Base-by-base conservation (phyloP, 2,113 vertebrate genomes). In the Tylochromis polylepis region DNA sequence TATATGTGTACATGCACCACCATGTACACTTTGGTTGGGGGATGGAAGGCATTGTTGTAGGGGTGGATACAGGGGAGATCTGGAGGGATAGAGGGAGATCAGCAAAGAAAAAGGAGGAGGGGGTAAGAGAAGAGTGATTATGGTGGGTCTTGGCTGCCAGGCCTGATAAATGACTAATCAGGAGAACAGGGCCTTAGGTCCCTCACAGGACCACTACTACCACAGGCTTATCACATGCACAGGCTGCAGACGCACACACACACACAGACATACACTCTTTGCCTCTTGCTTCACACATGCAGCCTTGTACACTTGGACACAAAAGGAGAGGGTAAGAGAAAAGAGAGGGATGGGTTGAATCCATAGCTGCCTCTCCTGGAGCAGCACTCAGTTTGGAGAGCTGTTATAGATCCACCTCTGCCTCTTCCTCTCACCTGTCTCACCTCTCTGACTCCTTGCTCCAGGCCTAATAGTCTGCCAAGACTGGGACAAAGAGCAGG, bases 21-120 rank as follows among this genome's bases (percentile, higher is more conserved):
- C 36, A 43, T 89, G 62, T 83, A 93, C 90, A 85, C 88, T 85
- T 58, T 86, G 87, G 89, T 87, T 92, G 91, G 93, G 93, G 92
- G 92, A 88, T 91, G 93, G 89, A 86, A 87, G 89, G 91, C 91
- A 91, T 94, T 94, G 92, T 94, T 90, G 88, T 90, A 85, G 79
- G 81, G 88, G 87, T 93, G 93, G 93, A 94, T 96, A 95, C 90
- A 88, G 87, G 82, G 93, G 92, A 92, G 95, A 93, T 95, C 89
- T 93, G n/a, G 91, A 84, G 96, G 96, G 96, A 96, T 95, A 96
- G 95, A 95, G 96, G 95, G 96, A 97, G 96, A 97, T 96, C 93
- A 93, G 93, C 36, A 65, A 70, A 83, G 88, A 84, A 89, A 92
- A 86, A 90, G 92, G 90, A 91, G 91, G 91, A 89, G 94, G 92